Evolutionary conservation across 2,113 vertebrate species (phyloP).

Genomic region (Steatornis caripensis): DNA sequence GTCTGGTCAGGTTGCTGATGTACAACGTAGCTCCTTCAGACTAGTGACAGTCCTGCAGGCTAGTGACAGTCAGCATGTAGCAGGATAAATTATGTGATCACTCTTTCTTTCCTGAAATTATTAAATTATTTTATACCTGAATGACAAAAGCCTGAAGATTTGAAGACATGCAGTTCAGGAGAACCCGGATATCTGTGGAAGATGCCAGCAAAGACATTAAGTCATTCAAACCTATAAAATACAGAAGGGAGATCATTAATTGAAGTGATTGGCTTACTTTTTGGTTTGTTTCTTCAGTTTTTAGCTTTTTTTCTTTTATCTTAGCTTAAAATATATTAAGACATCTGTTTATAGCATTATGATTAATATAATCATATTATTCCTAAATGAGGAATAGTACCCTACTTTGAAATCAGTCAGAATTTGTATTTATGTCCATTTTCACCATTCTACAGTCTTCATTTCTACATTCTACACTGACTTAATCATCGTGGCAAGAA

Average conservation of each 20-base stretch:
- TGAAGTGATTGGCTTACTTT: neutral
- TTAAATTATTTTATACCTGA: constrained; percentile 60
- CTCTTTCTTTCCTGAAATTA: neutral
- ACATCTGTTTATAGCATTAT: neutral
- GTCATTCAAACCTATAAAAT: constrained; percentile 62
- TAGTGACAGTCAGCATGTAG: neutral
- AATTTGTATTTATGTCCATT: neutral
- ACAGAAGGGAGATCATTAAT: neutral
- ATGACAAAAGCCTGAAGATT: constrained; percentile 67
- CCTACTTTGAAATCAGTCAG: neutral
- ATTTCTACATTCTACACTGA: neutral
- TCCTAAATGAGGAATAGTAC: neutral
- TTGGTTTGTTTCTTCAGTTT: neutral
- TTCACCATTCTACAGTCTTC: no score
- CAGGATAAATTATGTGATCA: neutral
- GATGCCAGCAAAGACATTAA: constrained; percentile 58
- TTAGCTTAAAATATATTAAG: neutral
- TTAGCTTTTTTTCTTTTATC: no score
- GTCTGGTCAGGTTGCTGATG: neutral
- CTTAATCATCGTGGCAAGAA: neutral
- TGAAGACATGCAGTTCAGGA: constrained; percentile 66
- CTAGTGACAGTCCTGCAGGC: neutral
- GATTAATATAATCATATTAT: neutral
- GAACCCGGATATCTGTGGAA: constrained; percentile 56
- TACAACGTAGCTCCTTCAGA: neutral